Evolutionary conservation across 2,888 invertebrate genomes (phyloP).

Genomic region (Amiota minor): DNA sequence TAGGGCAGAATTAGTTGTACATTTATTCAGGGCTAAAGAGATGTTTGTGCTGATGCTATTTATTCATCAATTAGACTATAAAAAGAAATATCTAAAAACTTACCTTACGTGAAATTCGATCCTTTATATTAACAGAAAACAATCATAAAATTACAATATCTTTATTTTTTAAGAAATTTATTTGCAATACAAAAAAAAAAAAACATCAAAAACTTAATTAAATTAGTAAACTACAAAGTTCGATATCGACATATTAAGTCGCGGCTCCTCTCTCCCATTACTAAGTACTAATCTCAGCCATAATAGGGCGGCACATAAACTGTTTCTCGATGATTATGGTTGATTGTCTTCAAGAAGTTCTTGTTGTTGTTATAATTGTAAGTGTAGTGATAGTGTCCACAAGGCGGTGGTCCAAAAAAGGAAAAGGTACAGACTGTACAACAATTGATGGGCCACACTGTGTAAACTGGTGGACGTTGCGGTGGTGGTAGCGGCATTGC

Average conservation of each 20-base stretch:
- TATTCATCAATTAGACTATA: too few relatives aligned
- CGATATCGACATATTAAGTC: background rate
- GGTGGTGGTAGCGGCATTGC: constrained; percentile 44
- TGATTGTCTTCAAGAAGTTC: too few relatives aligned
- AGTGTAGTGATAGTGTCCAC: constrained; percentile 46
- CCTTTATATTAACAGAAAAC: too few relatives aligned
- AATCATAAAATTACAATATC: constrained; percentile 24
- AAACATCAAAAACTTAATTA: background rate
- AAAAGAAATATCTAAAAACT: too few relatives aligned
- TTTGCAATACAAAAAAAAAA: constrained; percentile 29
- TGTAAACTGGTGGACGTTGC: constrained; percentile 48
- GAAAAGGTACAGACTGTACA: constrained; percentile 59
- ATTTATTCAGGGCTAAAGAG: too few relatives aligned
- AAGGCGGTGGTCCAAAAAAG: constrained; percentile 66
- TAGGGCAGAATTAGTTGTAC: too few relatives aligned
- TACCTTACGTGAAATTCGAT: too few relatives aligned
- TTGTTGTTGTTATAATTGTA: constrained; percentile 33
- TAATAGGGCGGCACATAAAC: constrained; percentile 58
- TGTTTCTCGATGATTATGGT: constrained; percentile 42
- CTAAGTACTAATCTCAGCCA: constrained; percentile 36
- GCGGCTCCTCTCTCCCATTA: background rate
- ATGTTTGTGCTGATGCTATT: too few relatives aligned
- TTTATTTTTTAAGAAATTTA: constrained; percentile 22
- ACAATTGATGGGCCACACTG: constrained; percentile 58
- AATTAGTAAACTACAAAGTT: background rate